Evolutionary conservation across 2,113 vertebrate genomes (phyloP), one percentile per base, ranked within the genome.

Genomic region (Aleadryas rufinucha): DNA sequence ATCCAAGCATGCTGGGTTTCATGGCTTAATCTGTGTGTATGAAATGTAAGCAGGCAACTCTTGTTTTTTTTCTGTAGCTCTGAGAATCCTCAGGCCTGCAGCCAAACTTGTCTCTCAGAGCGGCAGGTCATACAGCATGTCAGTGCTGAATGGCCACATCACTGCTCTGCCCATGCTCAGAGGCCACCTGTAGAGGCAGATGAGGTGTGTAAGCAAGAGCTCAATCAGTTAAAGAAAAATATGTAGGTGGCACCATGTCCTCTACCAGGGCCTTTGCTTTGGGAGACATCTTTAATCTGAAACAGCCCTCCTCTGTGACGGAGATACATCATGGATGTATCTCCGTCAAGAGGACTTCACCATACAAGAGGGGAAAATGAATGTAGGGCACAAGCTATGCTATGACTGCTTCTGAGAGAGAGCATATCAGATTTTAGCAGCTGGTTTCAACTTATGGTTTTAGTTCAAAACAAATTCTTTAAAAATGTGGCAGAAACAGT

Each of bases 281-380:
- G 18, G 35, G 30, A 41, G 20, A 30, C 24, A 22, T 49, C 11
- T n/a, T 54, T 20, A 59, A 79, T 23, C 27, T 28, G 35, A 47
- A 87, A 28, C 16, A 59, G 13, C 28, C 13, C 17, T 61, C 14
- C 22, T 33, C 31, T 60, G 8, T 5, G 30, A 79, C 68, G 14
- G 22, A 35, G 6, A 57, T 16, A 16, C 33, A 24, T 5, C 33
- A 24, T 9, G 14, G n/a, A n/a, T n/a, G n/a, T n/a, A n/a, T n/a
- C n/a, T n/a, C n/a, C n/a, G n/a, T n/a, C n/a, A n/a, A n/a, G n/a
- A n/a, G n/a, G n/a, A n/a, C n/a, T 54, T 20, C 47, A 63, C 28
- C 23, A 11, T 7, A 27, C 0, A 0, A 3, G 10, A 64, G 8
- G 18, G 74, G 20, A 31, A 10, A 49, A 8, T 16, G n/a, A 26